phyloP scores from a whole-genome alignment of 2,888 invertebrate species.

The Perizoma flavofasciatum region DNA sequence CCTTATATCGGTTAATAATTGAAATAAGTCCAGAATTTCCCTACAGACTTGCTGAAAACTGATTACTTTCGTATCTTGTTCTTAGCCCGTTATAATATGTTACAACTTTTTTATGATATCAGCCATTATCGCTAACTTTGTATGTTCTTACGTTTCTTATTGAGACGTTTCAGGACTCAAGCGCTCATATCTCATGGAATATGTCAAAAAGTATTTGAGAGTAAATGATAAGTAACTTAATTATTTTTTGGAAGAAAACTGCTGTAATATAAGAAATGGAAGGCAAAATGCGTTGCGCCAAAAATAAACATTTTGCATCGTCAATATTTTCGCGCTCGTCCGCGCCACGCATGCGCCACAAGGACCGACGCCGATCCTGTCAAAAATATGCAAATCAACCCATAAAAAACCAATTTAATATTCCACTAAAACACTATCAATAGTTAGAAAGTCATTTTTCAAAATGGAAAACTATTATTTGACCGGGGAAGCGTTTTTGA shows the following conservation, averaged over 20 bases:
- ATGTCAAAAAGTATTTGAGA: no score
- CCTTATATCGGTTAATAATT: conserved; percentile 73
- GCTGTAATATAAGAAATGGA: conserved; percentile 1
- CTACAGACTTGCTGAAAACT: conserved; percentile 63
- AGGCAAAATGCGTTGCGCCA: conserved; percentile 61
- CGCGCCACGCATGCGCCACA: conserved; percentile 68
- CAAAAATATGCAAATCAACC: conserved; percentile 83
- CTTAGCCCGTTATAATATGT: conserved; percentile 41
- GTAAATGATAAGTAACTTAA: conserved; percentile 5
- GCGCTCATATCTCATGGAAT: no score
- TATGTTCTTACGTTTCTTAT: not conserved
- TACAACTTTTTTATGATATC: conserved; percentile 36
- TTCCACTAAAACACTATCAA: conserved; percentile 57
- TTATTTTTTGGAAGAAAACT: conserved; percentile 1
- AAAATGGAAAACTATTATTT: conserved; percentile 42
- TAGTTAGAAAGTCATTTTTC: conserved; percentile 51
- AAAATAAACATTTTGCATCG: conserved; percentile 82
- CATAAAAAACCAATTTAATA: conserved; percentile 73
- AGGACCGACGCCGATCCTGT: conserved; percentile 60
- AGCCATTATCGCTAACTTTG: conserved; percentile 2
- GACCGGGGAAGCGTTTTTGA: conserved; percentile 39
- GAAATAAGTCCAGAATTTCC: conserved; percentile 76
- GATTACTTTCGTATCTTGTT: conserved; percentile 66
- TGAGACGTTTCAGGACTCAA: no score
- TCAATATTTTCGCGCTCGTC: conserved; percentile 69